Percentiles rank a stretch among this genome's conserved stretches.
phyloP scores from a whole-genome alignment of 2,113 vertebrate species.

The Naja naja region DNA sequence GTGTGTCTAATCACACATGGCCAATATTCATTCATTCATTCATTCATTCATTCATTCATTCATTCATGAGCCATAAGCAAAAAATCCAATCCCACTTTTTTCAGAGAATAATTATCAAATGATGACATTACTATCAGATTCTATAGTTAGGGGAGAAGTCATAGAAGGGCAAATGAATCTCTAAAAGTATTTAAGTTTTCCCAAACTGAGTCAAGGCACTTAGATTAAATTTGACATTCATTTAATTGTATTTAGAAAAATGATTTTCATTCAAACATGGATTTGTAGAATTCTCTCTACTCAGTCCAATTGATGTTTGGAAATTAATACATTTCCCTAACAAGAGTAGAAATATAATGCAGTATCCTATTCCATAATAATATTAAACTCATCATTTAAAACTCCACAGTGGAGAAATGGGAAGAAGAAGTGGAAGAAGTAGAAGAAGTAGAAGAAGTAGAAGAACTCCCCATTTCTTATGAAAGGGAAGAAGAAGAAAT shows the following conservation, averaged over 20 bases:
- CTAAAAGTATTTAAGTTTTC: neutral
- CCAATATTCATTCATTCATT: too few relatives aligned
- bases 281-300: neutral
- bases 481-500: conserved; percentile 63
- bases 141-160: neutral
- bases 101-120: neutral
- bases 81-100: neutral
- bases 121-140: neutral
- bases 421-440: conserved; percentile 62
- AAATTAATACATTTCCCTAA: neutral
- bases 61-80: neutral
- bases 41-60: too few relatives aligned
- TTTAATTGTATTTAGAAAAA: neutral
- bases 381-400: conserved; percentile 62
- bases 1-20: too few relatives aligned
- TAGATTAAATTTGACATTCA: neutral
- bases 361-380: neutral
- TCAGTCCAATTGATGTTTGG: neutral
- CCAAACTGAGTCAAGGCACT: conserved; percentile 3
- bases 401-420: conserved; percentile 68
- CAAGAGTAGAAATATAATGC: conserved; percentile 25
- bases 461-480: conserved; percentile 9
- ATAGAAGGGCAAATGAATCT: neutral
- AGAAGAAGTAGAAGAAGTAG: conserved; percentile 60
- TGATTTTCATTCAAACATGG: neutral